phyloP scores from a whole-genome alignment of 2,113 vertebrate genomes.

The Mirounga angustirostris region DNA sequence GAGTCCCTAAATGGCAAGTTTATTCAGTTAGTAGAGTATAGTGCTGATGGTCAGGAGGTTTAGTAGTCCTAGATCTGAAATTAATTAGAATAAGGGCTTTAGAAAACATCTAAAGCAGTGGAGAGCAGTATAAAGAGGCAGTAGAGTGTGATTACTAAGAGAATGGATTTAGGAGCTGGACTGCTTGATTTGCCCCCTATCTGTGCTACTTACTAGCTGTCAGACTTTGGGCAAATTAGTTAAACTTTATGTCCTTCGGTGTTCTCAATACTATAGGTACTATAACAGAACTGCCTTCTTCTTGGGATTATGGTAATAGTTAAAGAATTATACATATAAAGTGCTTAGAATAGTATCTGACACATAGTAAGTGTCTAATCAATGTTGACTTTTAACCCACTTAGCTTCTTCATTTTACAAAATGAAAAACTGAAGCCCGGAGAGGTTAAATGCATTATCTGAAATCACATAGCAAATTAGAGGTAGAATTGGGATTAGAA shows the following conservation, averaged over 20 bases:
- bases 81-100: neutral
- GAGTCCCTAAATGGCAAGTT: neutral
- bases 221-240: neutral
- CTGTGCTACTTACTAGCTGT: neutral
- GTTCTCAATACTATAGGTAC: neutral
- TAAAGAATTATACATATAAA: neutral
- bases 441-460: neutral
- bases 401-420: neutral
- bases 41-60: neutral
- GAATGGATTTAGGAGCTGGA: neutral
- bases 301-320: neutral
- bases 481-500: neutral
- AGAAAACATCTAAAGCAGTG: neutral
- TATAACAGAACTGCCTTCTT: neutral
- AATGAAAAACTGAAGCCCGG: neutral
- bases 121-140: neutral
- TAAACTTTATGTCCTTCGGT: neutral
- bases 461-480: neutral
- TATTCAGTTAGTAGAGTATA: neutral
- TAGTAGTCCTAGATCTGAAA: neutral
- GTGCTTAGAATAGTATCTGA: neutral
- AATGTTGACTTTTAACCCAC: neutral
- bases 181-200: neutral
- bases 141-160: neutral
- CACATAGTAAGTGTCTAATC: neutral